Evolutionary conservation across 2,797 vertebrate genomes (phyloP), one percentile per base, ranked within the genome.

Genomic region (Holocentrus rufus): DNA sequence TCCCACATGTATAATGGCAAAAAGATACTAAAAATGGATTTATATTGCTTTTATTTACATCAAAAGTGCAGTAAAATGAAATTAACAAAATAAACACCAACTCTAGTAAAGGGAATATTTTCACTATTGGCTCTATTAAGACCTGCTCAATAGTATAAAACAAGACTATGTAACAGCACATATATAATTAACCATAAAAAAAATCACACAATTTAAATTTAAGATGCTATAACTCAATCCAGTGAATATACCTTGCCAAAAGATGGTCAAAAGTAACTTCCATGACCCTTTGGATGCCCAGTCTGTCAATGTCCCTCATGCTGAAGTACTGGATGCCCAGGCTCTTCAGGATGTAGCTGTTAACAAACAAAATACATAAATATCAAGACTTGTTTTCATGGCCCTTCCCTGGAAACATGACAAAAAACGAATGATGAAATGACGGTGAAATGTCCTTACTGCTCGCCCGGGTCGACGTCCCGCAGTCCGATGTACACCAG

Each of bases 271-370:
- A 90, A 2, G 97, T 95, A 82, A 94, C 95, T 87, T 99, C 98
- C 97, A 99, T 99, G 79, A 99, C 97, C 80, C 97, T 96, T 59
- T 96, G 95, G 81, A 99, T 98, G 79, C 98, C 98, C 53, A 99
- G 92, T 78, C 93, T 92, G 94, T 99, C 98, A 5, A 99, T 95
- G 39, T 99, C 96, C 76, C 96, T 95, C 97, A 98, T 99, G 74
- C 96, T 96, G 90, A 97, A 99, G 90, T 96, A 98, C 72, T 96
- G 95, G 87, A 99, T 97, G 30, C 96, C 95, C 60, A 97, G 94
- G 65, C 92, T 96, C 93, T 99, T 99, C 88, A 99, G 88, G 91
- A 98, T 96, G 77, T 95, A 93, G 86, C 98, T 99, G 92, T 74
- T 27, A 64, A 81, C 59, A 61, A 50, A 31, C 18, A 71, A 63